A percentile compares a stretch with the other conserved stretches of the same genome.
Conservation (phyloP, 2,888 invertebrate species). For the Patella ulyssiponensis region DNA sequence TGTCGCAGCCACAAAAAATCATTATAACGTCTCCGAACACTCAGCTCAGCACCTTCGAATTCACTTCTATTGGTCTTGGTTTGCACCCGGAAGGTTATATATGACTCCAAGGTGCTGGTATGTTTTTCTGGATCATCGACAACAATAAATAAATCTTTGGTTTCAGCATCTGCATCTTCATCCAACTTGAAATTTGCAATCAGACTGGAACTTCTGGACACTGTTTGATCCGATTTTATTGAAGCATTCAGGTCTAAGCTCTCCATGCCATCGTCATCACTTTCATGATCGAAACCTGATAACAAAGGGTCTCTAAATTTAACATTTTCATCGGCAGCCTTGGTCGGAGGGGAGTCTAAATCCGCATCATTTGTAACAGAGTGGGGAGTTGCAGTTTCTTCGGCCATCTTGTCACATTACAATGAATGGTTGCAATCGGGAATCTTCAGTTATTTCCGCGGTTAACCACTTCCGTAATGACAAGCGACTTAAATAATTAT, state of each 20-base stretch:
- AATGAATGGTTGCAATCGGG: too few relatives aligned
- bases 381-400: too few relatives aligned
- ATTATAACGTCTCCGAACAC: conserved; percentile 81
- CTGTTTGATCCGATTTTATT: conserved; percentile 58
- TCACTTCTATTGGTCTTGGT: conserved; percentile 80
- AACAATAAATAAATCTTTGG: conserved; percentile 77
- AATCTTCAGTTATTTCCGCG: too few relatives aligned
- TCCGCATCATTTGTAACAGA: too few relatives aligned
- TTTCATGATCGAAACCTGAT: conserved; percentile 58
- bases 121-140: conserved; percentile 84
- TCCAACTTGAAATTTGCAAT: conserved; percentile 65
- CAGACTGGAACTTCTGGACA: conserved; percentile 64
- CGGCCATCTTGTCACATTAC: too few relatives aligned
- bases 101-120: conserved; percentile 81
- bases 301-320: conserved; percentile 64
- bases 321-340: conserved; percentile 40
- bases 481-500: too few relatives aligned
- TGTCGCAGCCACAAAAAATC: conserved; percentile 82
- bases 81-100: conserved; percentile 80
- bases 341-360: conserved; percentile 17
- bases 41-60: conserved; percentile 78
- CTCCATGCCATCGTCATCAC: conserved; percentile 64
- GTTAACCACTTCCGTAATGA: too few relatives aligned
- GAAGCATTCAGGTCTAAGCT: conserved; percentile 66
- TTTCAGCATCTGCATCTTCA: conserved; percentile 64